phyloP scores from a whole-genome alignment of 2,113 vertebrate species.

The Leucopsar rothschildi region DNA sequence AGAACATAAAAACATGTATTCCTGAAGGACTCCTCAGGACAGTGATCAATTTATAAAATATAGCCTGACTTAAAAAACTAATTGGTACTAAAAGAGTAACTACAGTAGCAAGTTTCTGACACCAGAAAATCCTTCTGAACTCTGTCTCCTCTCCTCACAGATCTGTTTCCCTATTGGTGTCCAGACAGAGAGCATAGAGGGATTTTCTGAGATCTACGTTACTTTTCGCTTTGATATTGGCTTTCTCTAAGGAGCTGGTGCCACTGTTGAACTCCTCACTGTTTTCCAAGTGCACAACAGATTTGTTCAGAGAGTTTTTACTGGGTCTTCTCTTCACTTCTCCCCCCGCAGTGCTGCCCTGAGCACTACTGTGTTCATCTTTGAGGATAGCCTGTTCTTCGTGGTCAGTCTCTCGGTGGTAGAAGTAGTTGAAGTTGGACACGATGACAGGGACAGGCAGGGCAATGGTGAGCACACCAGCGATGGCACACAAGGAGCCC shows the following conservation, averaged over 20 bases:
- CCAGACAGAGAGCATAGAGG: slow-evolving; percentile 90
- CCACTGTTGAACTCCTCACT: slow-evolving; percentile 68
- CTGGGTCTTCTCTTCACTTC: slow-evolving; percentile 77
- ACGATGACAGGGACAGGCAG: slow-evolving; percentile 95
- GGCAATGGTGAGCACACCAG: slow-evolving; percentile 94
- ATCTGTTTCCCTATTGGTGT: slow-evolving; percentile 88
- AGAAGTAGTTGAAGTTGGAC: slow-evolving; percentile 99
- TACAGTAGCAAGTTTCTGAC: background rate
- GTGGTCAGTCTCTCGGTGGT: slow-evolving; percentile 93
- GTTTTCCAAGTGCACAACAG: slow-evolving; percentile 76
- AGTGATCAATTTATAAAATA: slow-evolving; percentile 48
- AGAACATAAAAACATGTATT: slow-evolving; percentile 45
- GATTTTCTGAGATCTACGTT: slow-evolving; percentile 86
- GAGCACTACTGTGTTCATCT: slow-evolving; percentile 76
- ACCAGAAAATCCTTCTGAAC: background rate
- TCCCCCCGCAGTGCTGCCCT: slow-evolving; percentile 47
- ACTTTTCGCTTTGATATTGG: slow-evolving; percentile 88
- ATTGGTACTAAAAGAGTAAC: slow-evolving; percentile 19
- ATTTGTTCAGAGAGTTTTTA: slow-evolving; percentile 76
- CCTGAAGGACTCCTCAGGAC: slow-evolving; percentile 17
- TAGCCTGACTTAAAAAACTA: slow-evolving; percentile 47
- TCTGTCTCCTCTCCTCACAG: slow-evolving; percentile 66
- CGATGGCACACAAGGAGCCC: slow-evolving; percentile 93
- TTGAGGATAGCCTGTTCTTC: slow-evolving; percentile 83
- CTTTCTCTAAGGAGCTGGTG: slow-evolving; percentile 76